These are phyloP conservation scores for Cephus pygmeus DNA, from an alignment of 2,888 invertebrate species.

Conservation along the genomic window DNA sequence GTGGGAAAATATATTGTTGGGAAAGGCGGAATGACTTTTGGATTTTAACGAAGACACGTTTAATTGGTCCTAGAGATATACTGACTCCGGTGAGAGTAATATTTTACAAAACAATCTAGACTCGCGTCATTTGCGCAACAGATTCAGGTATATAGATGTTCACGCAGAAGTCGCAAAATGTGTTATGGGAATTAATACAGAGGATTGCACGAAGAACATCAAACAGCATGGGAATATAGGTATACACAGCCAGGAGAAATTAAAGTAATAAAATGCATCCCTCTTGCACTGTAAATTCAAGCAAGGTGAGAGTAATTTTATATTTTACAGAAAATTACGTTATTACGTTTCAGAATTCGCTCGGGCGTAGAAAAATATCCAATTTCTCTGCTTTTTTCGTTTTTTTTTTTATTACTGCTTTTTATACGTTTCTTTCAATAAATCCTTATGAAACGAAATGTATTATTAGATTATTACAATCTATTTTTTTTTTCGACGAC, in stretches of 20 bases:
- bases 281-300: neutral
- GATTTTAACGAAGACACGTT: too few relatives aligned
- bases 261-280: neutral
- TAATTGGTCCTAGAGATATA: neutral
- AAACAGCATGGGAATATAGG: neutral
- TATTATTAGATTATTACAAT: neutral
- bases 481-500: too few relatives aligned
- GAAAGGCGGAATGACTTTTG: neutral
- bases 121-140: neutral
- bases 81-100: neutral
- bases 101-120: neutral
- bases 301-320: neutral
- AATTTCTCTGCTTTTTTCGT: neutral
- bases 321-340: neutral
- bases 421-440: neutral
- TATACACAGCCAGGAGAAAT: neutral
- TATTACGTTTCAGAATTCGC: neutral
- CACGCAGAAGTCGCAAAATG: neutral
- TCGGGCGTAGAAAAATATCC: neutral
- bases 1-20: neutral
- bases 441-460: neutral
- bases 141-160: neutral
- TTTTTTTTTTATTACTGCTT: too few relatives aligned
- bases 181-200: neutral
- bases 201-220: neutral